These are phyloP conservation scores for Zaprionus obscuricornis DNA, from an alignment of 2,888 invertebrate genomes.

Conservation along the genomic window DNA sequence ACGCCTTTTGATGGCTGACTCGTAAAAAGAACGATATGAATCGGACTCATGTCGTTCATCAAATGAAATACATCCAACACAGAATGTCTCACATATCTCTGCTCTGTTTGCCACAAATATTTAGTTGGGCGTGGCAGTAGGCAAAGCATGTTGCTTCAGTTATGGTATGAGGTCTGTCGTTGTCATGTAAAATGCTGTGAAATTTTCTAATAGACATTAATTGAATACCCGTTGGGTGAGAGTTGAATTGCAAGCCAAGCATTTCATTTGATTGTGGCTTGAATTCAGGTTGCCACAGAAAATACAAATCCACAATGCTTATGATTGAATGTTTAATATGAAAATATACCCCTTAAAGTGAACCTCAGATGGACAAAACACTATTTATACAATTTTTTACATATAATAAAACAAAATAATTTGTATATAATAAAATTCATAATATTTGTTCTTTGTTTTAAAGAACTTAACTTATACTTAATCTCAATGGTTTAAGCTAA, in stretches of 20 bases:
- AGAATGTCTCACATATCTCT: slow-evolving; percentile 21
- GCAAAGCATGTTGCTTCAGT: no score
- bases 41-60: slow-evolving; percentile 30
- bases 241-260: slow-evolving; percentile 42
- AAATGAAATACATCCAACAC: slow-evolving; percentile 28
- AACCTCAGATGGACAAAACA: no score
- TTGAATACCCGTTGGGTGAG: slow-evolving; percentile 30
- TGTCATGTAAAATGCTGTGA: slow-evolving; percentile 22
- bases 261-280: slow-evolving; percentile 35
- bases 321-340: no score
- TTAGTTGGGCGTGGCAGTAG: neutral
- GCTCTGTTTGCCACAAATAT: neutral
- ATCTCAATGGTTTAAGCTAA: no score
- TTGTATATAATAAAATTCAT: no score
- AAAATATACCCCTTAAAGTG: no score
- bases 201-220: slow-evolving; percentile 44
- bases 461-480: no score
- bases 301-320: no score
- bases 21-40: slow-evolving; percentile 52
- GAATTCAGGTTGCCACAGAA: slow-evolving; percentile 1
- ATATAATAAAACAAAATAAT: no score
- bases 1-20: slow-evolving; percentile 56
- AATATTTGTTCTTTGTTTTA: no score
- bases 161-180: no score
- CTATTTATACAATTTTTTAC: no score